These are phyloP conservation scores for Apus apus DNA, from an alignment of 2,113 vertebrate species.

Conservation along the genomic window DNA sequence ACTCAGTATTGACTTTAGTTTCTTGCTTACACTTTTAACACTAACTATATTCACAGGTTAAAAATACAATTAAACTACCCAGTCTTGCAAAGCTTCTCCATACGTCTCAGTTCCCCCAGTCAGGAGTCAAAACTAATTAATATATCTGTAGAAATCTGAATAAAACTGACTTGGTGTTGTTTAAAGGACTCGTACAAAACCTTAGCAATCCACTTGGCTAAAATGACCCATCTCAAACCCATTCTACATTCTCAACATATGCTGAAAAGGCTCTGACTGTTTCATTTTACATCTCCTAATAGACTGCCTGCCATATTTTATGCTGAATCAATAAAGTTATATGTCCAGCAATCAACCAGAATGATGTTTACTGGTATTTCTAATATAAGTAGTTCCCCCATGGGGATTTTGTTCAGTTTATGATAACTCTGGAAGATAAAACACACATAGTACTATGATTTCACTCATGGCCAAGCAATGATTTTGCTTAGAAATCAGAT, in stretches of 20 bases:
- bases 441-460: background rate
- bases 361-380: background rate
- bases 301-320: slow-evolving; percentile 23
- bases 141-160: background rate
- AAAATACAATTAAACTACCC: background rate
- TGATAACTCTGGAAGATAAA: background rate
- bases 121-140: background rate
- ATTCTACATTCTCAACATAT: background rate
- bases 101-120: background rate
- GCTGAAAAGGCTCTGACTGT: background rate
- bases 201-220: background rate
- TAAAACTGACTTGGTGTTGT: background rate
- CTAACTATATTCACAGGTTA: slow-evolving; percentile 7
- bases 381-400: background rate
- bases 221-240: background rate
- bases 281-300: background rate
- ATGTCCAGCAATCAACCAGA: background rate
- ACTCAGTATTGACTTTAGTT: background rate
- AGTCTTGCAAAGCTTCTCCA: background rate
- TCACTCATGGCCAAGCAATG: background rate
- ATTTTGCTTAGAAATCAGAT: background rate
- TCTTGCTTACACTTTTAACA: background rate
- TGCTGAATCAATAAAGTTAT: slow-evolving; percentile 37
- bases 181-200: background rate
- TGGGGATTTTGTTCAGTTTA: background rate